Base-by-base conservation (phyloP, 92 coral and sea anemone genomes). In the Pocillopora grandis region DNA sequence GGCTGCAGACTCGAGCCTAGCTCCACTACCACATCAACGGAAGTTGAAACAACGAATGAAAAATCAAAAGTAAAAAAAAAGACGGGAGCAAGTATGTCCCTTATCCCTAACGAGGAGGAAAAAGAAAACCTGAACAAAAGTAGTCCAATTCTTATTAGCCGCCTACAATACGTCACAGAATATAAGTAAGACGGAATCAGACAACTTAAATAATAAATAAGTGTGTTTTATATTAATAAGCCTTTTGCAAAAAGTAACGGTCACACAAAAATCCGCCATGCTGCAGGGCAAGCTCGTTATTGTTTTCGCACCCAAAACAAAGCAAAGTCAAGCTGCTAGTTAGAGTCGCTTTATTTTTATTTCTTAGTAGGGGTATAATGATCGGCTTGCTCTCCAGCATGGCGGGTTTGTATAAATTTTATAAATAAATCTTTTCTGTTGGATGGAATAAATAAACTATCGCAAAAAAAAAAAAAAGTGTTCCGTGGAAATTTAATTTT, bases 51-150 rank as follows among this genome's bases (percentile, higher is more conserved):
- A 75, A 80, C 31, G 59, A 85, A 80, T 72, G 78, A 78, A 72
- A 31, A 80, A 80, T 18, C 63, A 69, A 80, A 67, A 16, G 27
- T 48, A 48, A 33, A 74, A 37, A 80, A 60, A 86, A 80, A 31
- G 83, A 80, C 31, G 79, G 77, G 66, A 81, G 76, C 52, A 86
- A 71, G 79, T 85, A 62, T 21, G 36, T 19, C 56, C 82, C 85
- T 13, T 52, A 0, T 3, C 52, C 52, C 8, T 3, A 42, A 42
- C 52, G 8, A 42, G 81, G 76, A 89, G 76, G 75, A 85, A 75
- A 84, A 89, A 65, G 77, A 89, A 75, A 68, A 80, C 59, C 82
- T 80, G 64, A 85, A 89, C 76, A 85, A 85, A 85, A 83, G 88
- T 84, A 85, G 80, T 58, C 63, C 66, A 76, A 85, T 75, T 75